These are phyloP conservation scores for Oxyura jamaicensis DNA, from an alignment of 2,113 vertebrate genomes.

Conservation along the genomic window DNA sequence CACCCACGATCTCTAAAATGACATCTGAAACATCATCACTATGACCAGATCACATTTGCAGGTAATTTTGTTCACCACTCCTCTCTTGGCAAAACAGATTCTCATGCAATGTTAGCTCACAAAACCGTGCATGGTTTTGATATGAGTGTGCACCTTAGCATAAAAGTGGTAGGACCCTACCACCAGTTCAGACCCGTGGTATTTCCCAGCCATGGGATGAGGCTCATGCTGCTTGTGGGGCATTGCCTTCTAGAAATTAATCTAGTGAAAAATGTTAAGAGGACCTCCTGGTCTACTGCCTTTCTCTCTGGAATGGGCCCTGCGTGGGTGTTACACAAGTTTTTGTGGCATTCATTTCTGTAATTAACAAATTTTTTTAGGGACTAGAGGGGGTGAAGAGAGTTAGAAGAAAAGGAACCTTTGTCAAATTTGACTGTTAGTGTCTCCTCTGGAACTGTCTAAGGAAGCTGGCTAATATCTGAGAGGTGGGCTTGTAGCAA, in stretches of 20 bases:
- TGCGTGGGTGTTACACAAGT: background rate
- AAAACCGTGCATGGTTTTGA: background rate
- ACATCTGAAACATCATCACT: conserved; percentile 13
- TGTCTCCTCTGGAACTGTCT: background rate
- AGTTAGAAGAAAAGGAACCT: background rate
- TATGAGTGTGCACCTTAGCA: background rate
- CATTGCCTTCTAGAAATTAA: background rate
- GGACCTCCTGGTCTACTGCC: background rate
- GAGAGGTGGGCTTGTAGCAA: background rate
- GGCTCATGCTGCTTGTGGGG: background rate
- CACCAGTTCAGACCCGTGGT: background rate
- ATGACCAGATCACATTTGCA: conserved; percentile 1
- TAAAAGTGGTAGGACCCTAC: background rate
- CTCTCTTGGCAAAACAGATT: background rate
- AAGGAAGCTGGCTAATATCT: background rate
- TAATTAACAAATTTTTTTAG: background rate
- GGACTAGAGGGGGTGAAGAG: background rate
- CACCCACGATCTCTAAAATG: background rate
- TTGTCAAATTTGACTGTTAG: background rate
- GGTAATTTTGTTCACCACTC: conserved; percentile 24
- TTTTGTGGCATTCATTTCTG: background rate
- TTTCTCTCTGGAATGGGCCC: background rate
- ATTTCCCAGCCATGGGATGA: background rate
- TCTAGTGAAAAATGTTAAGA: background rate
- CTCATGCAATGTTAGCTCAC: background rate